A percentile compares a stretch with the other conserved stretches of the same genome.
Conservation (phyloP, 2,888 invertebrate species). For the Fabriciana adippe region DNA sequence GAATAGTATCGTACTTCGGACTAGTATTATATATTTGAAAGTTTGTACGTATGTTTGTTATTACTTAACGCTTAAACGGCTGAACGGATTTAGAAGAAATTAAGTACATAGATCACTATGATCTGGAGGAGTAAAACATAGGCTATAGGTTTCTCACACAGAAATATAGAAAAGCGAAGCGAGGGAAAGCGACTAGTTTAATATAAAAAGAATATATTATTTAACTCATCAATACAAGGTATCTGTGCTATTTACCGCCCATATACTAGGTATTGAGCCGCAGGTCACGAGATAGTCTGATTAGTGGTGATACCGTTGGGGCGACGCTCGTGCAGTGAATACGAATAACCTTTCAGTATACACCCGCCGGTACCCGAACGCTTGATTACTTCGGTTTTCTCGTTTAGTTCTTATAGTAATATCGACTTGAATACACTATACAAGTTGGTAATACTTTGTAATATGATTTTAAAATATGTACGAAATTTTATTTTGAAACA, state of each 20-base stretch:
- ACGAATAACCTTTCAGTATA: constrained; percentile 38
- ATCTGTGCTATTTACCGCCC: constrained; percentile 27
- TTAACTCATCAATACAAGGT: constrained; percentile 20
- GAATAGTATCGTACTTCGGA: too few relatives aligned
- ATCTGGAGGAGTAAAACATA: too few relatives aligned
- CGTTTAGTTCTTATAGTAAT: constrained; percentile 15
- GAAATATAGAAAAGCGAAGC: too few relatives aligned
- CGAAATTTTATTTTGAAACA: too few relatives aligned
- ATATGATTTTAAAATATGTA: too few relatives aligned
- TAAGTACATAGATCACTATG: too few relatives aligned
- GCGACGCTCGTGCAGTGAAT: constrained; percentile 45
- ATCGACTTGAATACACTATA: background rate
- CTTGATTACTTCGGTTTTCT: constrained; percentile 35
- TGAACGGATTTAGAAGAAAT: too few relatives aligned
- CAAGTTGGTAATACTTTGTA: background rate
- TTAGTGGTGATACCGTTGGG: constrained; percentile 59
- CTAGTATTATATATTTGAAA: too few relatives aligned
- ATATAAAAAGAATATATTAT: background rate
- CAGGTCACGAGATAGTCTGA: constrained; percentile 63
- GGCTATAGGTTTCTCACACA: too few relatives aligned
- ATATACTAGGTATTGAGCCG: constrained; percentile 39
- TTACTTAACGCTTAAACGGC: too few relatives aligned
- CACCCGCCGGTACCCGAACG: constrained; percentile 33
- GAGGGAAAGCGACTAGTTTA: background rate
- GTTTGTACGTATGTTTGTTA: too few relatives aligned